Evolutionary conservation across 2,888 invertebrate genomes (phyloP).

Genomic region (Apamea monoglypha): DNA sequence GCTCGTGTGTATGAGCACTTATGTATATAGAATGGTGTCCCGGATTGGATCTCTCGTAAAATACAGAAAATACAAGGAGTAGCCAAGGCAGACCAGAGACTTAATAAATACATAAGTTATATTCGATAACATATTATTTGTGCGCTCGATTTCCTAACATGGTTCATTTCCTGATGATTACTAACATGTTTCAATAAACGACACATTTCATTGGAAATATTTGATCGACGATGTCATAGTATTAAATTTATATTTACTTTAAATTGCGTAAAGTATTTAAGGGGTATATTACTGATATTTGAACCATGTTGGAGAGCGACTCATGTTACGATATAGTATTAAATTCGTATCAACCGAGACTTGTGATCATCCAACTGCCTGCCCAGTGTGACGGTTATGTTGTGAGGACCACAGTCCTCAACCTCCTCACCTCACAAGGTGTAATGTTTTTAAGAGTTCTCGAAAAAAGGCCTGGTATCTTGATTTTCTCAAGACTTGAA

Average conservation of each 20-base stretch:
- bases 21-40: not conserved
- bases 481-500: too few species aligned
- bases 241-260: slow-evolving; percentile 3
- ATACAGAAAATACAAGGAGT: not conserved
- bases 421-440: too few species aligned
- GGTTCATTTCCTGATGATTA: not conserved
- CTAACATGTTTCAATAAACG: not conserved
- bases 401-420: too few species aligned
- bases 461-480: too few species aligned
- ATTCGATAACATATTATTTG: not conserved
- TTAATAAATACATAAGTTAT: not conserved
- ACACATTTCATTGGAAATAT: slow-evolving; percentile 10
- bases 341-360: too few species aligned
- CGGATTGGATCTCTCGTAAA: not conserved
- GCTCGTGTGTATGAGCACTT: too few species aligned
- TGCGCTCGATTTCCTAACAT: not conserved
- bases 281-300: not conserved
- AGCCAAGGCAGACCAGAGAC: not conserved
- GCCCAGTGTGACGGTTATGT: too few species aligned
- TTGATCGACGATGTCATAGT: slow-evolving; percentile 9
- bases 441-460: too few species aligned
- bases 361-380: not conserved
- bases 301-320: not conserved
- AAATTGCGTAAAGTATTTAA: slow-evolving; percentile 5
- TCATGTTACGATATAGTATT: not conserved